A percentile compares a stretch with the other conserved stretches of the same genome.
phyloP scores from a whole-genome alignment of 2,888 invertebrate species.

The Napeogenes inachia region DNA sequence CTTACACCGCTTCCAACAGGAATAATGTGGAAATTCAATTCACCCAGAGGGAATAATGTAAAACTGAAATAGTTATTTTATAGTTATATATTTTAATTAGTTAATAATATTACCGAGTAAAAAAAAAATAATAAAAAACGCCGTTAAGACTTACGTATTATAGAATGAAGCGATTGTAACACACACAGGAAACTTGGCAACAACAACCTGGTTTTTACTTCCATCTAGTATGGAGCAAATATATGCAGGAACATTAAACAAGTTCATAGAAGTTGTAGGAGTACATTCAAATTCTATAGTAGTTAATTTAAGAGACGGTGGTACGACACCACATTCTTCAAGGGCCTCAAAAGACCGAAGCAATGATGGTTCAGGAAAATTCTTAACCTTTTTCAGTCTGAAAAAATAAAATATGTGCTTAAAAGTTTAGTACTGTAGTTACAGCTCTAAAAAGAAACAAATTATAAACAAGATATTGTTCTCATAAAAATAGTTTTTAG shows the following conservation, averaged over 20 bases:
- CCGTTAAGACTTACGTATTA: slow-evolving; percentile 53
- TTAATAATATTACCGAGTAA: too few relatives aligned
- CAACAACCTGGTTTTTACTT: slow-evolving; percentile 64
- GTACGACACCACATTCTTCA: slow-evolving; percentile 57
- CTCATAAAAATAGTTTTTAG: too few relatives aligned
- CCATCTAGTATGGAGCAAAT: slow-evolving; percentile 66
- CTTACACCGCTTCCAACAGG: slow-evolving; percentile 69
- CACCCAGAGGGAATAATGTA: slow-evolving; percentile 75
- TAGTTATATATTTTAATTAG: too few relatives aligned
- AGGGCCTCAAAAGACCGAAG: slow-evolving; percentile 54
- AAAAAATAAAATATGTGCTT: not conserved
- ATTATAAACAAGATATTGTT: too few relatives aligned
- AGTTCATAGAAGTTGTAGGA: slow-evolving; percentile 62
- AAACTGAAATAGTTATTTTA: slow-evolving; percentile 55
- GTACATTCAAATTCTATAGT: slow-evolving; percentile 61
- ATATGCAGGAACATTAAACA: slow-evolving; percentile 61
- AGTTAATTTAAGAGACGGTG: slow-evolving; percentile 47
- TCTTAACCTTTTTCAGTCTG: slow-evolving; percentile 67
- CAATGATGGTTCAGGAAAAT: slow-evolving; percentile 64
- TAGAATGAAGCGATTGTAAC: slow-evolving; percentile 68
- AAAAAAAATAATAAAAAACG: not conserved
- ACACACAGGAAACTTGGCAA: slow-evolving; percentile 68
- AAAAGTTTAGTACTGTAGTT: too few relatives aligned
- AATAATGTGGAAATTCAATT: slow-evolving; percentile 78
- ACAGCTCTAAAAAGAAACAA: too few relatives aligned